Base-by-base conservation (phyloP, 2,888 invertebrate species). In the Agelastica alni region DNA sequence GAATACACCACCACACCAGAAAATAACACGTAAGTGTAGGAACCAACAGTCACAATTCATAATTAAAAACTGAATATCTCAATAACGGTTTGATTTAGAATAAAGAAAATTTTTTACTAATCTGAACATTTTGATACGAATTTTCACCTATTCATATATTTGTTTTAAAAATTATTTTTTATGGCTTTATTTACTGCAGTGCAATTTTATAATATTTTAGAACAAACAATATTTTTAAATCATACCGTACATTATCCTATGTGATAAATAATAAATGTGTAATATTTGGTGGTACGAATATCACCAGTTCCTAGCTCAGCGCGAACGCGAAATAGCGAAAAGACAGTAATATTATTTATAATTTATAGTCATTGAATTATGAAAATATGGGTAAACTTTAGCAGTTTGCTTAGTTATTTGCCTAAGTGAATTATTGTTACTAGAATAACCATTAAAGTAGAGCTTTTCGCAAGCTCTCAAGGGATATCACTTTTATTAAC, bases 371-470 rank as follows among this genome's bases (percentile, higher is more conserved):
- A 61, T 65, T 62, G 63, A 62, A 65, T 65, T 65, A 63, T 49
- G 56, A 57, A 60, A 63, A 65, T 63, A 63, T 60, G 62, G 60
- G 53, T 41, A 46, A 65, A 65, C 60, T 65, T 65, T 53, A 61
- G 59, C 59, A 61, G 62, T 62, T 62, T 61, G 49, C 58, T 56
- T 26, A 42, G 62, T 54, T 64, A 61, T 60, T 61, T 56, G 53
- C 62, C 61, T 60, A 63, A 63, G 65, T 60, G 60, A 65, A 65
- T 62, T 65, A 65, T 63, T 65, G 60, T 63, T 55, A 63, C 62
- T 56, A 49, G 61, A 60, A 63, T 65, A 63, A 63, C 63, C 60
- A 63, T 58, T 37, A 10, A 12, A 34, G 57, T 26, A 60, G 53
- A 55, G 46, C 44, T 31, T 41, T 39, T 41, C 20, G 10, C 41